Evolutionary conservation across 2,797 vertebrate genomes (phyloP).

Genomic region (Fistularia commersonii): DNA sequence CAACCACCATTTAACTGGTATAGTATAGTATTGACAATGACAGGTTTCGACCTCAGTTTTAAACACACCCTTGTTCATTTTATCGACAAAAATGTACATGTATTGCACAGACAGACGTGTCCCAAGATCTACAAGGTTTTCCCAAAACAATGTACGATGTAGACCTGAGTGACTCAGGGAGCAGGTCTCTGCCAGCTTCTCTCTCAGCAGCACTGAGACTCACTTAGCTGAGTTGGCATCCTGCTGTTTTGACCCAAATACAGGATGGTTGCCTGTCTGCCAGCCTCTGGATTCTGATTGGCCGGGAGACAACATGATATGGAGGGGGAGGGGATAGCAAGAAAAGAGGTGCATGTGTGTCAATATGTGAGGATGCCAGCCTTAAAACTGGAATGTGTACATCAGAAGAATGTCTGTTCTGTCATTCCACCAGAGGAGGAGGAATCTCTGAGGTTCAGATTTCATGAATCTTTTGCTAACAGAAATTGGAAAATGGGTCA

Average conservation of each 20-base stretch:
- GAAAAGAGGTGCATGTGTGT: neutral
- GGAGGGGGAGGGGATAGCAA: neutral
- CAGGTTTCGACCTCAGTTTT: too few species aligned
- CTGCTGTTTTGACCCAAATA: conserved; percentile 58
- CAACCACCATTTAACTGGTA: too few species aligned
- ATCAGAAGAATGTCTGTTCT: too few species aligned
- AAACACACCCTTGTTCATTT: too few species aligned
- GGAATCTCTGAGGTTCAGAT: too few species aligned
- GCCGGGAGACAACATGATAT: conserved; percentile 34
- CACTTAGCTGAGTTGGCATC: conserved; percentile 43
- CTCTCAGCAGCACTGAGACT: conserved; percentile 23
- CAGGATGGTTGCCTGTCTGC: conserved; percentile 28
- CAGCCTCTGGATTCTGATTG: conserved; percentile 49
- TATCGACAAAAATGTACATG: neutral
- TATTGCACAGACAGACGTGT: too few species aligned
- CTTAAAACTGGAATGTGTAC: too few species aligned
- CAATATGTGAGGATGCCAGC: neutral
- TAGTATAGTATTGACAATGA: too few species aligned
- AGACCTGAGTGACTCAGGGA: conserved; percentile 5
- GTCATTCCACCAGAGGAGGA: too few species aligned
- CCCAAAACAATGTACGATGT: neutral
- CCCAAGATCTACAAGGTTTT: too few species aligned
- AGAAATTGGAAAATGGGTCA: too few species aligned
- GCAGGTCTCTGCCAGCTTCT: conserved; percentile 9
- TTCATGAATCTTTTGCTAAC: too few species aligned